Evolutionary conservation across 2,888 invertebrate species (phyloP).

Genomic region (Drosophila helvetica): DNA sequence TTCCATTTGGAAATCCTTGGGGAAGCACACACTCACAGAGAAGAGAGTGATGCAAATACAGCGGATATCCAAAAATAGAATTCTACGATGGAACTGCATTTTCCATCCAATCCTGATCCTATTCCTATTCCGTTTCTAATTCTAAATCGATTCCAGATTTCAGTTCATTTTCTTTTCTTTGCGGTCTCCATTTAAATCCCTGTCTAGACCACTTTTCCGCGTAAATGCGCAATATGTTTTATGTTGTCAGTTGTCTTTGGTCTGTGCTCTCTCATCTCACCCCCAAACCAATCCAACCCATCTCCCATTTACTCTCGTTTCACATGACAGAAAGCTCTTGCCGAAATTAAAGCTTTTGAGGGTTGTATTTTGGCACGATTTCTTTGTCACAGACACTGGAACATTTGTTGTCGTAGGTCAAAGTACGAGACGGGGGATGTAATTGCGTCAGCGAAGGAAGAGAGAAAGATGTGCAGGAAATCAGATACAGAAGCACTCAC

Average conservation of each 20-base stretch:
- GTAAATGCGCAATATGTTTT: slow-evolving; percentile 65
- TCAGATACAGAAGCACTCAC: no score
- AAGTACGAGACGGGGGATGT: slow-evolving; percentile 14
- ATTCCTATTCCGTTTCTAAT: neutral
- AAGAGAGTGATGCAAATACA: neutral
- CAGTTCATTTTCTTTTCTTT: neutral
- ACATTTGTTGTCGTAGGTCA: slow-evolving; percentile 72
- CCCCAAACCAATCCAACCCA: no score
- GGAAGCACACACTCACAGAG: slow-evolving; percentile 2
- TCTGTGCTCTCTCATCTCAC: neutral
- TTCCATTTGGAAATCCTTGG: slow-evolving; percentile 57
- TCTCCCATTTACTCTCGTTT: neutral
- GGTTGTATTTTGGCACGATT: slow-evolving; percentile 43
- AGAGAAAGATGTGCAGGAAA: neutral
- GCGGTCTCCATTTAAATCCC: slow-evolving; percentile 3
- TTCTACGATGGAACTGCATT: neutral
- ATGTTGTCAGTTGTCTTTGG: slow-evolving; percentile 52
- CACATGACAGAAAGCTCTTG: slow-evolving; percentile 21
- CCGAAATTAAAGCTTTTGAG: slow-evolving; percentile 32
- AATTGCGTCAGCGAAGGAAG: neutral
- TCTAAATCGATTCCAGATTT: neutral
- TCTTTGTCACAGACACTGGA: slow-evolving; percentile 29
- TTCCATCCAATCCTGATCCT: neutral
- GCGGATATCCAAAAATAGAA: neutral
- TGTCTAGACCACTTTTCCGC: slow-evolving; percentile 31